Evolutionary conservation across 2,113 vertebrate species (phyloP), one percentile per base, ranked within the genome.

Genomic region (Ia io): DNA sequence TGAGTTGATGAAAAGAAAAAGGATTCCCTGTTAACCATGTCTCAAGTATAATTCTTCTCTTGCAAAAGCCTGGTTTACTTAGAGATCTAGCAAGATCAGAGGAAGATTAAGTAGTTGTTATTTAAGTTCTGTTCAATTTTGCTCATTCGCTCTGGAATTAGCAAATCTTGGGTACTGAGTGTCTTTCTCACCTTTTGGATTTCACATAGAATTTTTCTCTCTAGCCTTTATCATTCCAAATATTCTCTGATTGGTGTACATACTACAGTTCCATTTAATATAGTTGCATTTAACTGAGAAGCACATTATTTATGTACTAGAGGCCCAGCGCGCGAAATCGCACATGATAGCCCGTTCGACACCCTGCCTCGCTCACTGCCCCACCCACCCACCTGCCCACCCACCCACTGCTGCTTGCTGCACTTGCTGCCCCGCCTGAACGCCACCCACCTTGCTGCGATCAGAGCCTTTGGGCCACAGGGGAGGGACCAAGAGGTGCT

Each of bases 1-100:
- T 77, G 9, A 70, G 20, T 77, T 96, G 76, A 47, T 51, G 37
- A 88, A 82, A 92, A 65, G 23, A 18, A 94, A 93, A 94, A 73
- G 4, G n/a, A 82, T 67, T 2, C 3, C 30, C 13, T 89, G 12
- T 53, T 94, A 91, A 9, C 51, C n/a, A 32, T 4, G 20, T 78
- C 30, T 88, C 11, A 63, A 80, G 11, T 56, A 7, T 18, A 71
- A 3, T 74, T 4, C n/a, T 78, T 82, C 22, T 51, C 13, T 16
- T 51, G 18, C 4, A 42, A 74, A 93, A 56, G 5, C 30, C 23
- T 63, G 5, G 3, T 70, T 10, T 84, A 53, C 17, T 84, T 69
- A 47, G 59, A 88, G 35, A 61, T 87, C 16, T 73, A 74, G n/a
- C 8, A 80, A 76, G 14, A 76, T 71, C 12, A 77, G 30, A 63